Conservation (phyloP, 2,888 invertebrate genomes). For the Gortyna flavago region DNA sequence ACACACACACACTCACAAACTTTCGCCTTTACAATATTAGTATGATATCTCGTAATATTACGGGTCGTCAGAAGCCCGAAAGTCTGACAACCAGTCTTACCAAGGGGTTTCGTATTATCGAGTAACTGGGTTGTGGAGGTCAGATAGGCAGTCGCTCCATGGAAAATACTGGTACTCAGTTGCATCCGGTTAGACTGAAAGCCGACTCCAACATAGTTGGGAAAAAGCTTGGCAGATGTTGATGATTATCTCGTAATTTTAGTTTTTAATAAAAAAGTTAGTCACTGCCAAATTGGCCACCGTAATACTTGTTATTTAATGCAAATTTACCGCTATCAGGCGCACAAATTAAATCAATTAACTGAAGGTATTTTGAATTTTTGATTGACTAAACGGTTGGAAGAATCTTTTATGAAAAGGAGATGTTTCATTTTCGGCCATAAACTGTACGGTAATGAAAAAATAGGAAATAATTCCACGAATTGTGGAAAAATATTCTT, state of each 20-base stretch:
- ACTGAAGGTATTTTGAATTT: conserved; percentile 4
- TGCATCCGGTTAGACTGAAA: background rate
- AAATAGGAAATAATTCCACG: too few relatives aligned
- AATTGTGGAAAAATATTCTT: too few relatives aligned
- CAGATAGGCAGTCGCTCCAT: background rate
- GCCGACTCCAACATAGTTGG: background rate
- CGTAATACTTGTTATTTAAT: background rate
- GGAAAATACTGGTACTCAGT: background rate
- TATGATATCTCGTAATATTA: background rate
- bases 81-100: background rate
- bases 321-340: conserved; percentile 7
- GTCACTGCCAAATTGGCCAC: background rate
- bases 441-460: too few relatives aligned
- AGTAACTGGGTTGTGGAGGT: too few relatives aligned
- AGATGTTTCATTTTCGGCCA: too few relatives aligned
- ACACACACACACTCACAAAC: too few relatives aligned
- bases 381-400: conserved; percentile 2
- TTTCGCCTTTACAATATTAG: too few relatives aligned
- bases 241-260: background rate
- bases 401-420: background rate
- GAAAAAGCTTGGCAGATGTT: too few relatives aligned
- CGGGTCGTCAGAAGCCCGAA: background rate
- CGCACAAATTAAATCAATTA: conserved; percentile 30
- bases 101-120: background rate
- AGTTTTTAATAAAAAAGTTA: background rate